Conservation (phyloP, 2,797 vertebrate genomes). For the Neomorphus geoffroyi region DNA sequence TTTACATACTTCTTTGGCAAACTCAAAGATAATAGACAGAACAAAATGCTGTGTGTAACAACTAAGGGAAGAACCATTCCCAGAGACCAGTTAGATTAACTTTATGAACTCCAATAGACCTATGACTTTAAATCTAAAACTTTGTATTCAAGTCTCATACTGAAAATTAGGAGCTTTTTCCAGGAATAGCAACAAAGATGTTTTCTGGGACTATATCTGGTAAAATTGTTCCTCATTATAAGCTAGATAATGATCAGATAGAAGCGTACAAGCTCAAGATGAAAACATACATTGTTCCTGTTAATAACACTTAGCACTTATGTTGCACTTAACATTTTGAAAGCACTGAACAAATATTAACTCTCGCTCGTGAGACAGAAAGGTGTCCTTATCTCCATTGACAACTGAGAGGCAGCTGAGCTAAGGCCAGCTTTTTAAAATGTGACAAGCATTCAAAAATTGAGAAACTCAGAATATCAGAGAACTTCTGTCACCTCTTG, state of each 20-base stretch:
- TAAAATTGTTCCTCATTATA: neutral
- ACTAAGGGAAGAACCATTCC: neutral
- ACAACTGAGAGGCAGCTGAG: neutral
- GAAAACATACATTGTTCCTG: slow-evolving; percentile 48
- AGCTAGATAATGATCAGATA: slow-evolving; percentile 19
- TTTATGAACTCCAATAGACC: neutral
- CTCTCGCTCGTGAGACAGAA: neutral
- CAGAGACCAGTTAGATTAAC: neutral
- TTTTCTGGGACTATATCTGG: neutral
- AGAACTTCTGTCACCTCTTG: neutral
- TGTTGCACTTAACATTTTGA: slow-evolving; percentile 44
- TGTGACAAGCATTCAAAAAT: neutral
- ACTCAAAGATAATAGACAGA: neutral
- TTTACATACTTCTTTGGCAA: neutral
- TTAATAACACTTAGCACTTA: slow-evolving; percentile 22
- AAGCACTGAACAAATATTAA: slow-evolving; percentile 59
- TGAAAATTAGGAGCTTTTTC: neutral
- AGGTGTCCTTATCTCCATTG: neutral
- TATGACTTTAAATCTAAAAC: neutral
- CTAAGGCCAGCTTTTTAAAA: neutral
- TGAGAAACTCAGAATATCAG: neutral
- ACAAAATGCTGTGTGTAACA: neutral
- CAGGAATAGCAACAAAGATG: neutral
- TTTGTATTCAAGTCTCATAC: neutral
- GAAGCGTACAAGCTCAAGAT: neutral